Base-by-base conservation (phyloP, 2,888 invertebrate genomes). In the Agapostemon virescens region DNA sequence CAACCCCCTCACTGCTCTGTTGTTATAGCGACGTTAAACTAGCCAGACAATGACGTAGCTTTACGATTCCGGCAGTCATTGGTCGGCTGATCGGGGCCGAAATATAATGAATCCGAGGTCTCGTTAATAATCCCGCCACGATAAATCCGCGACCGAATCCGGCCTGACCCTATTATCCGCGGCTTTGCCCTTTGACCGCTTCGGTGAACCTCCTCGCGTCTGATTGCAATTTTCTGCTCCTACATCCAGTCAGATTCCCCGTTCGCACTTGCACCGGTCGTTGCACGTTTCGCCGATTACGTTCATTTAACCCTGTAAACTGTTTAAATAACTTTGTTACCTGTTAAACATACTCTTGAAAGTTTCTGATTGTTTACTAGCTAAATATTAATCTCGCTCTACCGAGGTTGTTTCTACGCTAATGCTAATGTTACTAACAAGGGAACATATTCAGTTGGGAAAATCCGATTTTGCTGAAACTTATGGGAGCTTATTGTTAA, bases 11-110 rank as follows among this genome's bases (percentile, higher is more conserved):
- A n/a, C n/a, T 11, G 52, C 66, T 40, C 80, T 74, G 86, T 87
- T 81, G 84, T 88, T 88, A 86, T 84, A 85, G 84, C 87, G 82
- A 86, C 87, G 85, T 88, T 88, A 86, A 89, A 88, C 90, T 85
- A 84, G 83, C 85, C 85, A 82, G 88, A 88, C 88, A 90, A 88
- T 89, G 84, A 87, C 85, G 81, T 79, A 74, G 84, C 84, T 86
- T 86, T 85, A 85, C 84, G 84, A 84, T 84, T 80, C 69, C 49
- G 82, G 74, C 70, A 63, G 74, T 84, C 79, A 79, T 79, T 67
- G 72, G 63, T 52, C 77, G 82, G 75, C 52, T 76, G 66, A 61
- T 42, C 69, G 71, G 58, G 49, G 58, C 63, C 84, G 77, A 84
- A 84, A 88, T 88, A 87, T 88, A 87, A 88, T 80, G 85, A 83